Evolutionary conservation across 2,113 vertebrate genomes (phyloP), one percentile per base, ranked within the genome.

Genomic region (Etheostoma cragini): DNA sequence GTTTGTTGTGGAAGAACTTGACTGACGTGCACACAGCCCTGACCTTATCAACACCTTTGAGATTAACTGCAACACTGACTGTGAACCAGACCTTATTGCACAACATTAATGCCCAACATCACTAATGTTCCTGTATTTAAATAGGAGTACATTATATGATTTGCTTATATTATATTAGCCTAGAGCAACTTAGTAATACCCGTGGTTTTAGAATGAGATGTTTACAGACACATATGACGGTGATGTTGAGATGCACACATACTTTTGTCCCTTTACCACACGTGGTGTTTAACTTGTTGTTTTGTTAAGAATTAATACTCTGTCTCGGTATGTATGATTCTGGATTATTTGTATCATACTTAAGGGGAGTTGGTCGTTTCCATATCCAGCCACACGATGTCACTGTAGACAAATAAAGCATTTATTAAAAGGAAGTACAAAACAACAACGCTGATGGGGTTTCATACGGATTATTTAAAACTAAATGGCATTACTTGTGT

Each of bases 381-480:
- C 47, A 47, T 1, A 52, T 73, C 0, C 35, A 3, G 5, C 91
- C 93, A 85, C 89, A 69, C 16, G 87, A 21, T 87, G 91, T 85
- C 92, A 60, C 89, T 90, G 77, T 72, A 73, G 67, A 78, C 86
- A 83, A 74, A 76, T 45, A 24, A 45, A 76, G 30, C n/a, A 4
- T 24, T 49, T 61, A 76, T 72, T 69, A 53, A 71, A 80, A 83
- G 74, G 85, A 81, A 80, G 81, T 76, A 24, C 60, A 75, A 83
- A 75, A 87, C 65, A 80, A 60, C 61, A 42, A 58, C 52, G 7
- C 17, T 19, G 21, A 15, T 19, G 78, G 64, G 15, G 73, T 70
- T 75, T 66, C 8, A 21, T 35, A 3, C 11, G 35, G 8, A 3
- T 56, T 22, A 45, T 67, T 67, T 62, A n/a, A 38, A 30, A 47